These are phyloP conservation scores for Lypha dubia DNA, from an alignment of 2,888 invertebrate genomes.

Conservation along the genomic window DNA sequence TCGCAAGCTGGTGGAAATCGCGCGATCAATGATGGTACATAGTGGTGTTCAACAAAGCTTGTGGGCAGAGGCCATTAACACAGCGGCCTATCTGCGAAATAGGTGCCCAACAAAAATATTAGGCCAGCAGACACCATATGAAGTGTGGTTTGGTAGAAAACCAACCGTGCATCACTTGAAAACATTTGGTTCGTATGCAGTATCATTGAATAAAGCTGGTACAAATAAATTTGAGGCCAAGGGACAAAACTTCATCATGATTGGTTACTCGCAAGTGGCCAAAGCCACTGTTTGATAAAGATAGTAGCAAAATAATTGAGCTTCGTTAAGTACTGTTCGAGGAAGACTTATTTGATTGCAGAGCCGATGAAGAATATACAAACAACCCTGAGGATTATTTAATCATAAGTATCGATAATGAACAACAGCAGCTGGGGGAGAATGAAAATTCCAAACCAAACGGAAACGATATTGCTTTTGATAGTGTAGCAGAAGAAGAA, in stretches of 20 bases:
- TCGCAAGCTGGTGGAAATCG: slow-evolving; percentile 74
- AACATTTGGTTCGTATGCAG: slow-evolving; percentile 41
- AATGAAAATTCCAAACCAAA: too few species aligned
- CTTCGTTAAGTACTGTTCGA: slow-evolving; percentile 44
- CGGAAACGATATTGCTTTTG: too few species aligned
- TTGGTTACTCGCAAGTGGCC: slow-evolving; percentile 32
- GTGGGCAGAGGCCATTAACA: too few species aligned
- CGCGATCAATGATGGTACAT: slow-evolving; percentile 76
- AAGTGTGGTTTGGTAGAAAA: too few species aligned
- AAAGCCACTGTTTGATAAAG: not conserved
- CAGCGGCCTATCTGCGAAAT: too few species aligned
- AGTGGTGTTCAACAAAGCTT: too few species aligned
- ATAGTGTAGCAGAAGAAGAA: too few species aligned
- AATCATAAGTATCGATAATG: not conserved
- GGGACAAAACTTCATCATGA: slow-evolving; percentile 42
- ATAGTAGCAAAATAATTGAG: not conserved
- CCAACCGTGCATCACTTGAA: slow-evolving; percentile 59
- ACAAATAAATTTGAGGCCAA: too few species aligned
- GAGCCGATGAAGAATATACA: too few species aligned
- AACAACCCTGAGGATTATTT: not conserved
- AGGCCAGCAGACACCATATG: too few species aligned
- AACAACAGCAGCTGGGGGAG: not conserved
- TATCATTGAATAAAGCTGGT: slow-evolving; percentile 67
- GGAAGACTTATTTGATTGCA: too few species aligned
- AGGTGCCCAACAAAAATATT: too few species aligned